These are phyloP conservation scores for Calliphora vicina DNA, from an alignment of 1,140 invertebrate species.

Conservation along the genomic window DNA sequence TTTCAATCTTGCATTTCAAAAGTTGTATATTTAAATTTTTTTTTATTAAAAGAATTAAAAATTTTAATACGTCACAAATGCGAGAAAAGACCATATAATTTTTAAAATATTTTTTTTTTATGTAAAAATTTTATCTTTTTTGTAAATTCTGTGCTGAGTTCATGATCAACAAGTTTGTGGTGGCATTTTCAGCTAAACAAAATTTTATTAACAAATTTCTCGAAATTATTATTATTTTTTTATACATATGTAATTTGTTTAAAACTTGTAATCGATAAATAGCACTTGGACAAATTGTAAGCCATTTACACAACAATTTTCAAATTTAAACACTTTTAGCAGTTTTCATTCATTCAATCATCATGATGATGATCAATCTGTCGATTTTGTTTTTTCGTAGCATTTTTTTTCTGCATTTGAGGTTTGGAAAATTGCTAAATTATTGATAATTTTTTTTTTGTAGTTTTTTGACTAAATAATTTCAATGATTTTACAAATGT, in stretches of 20 bases:
- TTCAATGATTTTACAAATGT: conserved; percentile 16
- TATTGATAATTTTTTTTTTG: conserved; percentile 16
- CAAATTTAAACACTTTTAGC: neutral
- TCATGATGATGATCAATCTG: neutral
- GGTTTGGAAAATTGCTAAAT: conserved; percentile 32
- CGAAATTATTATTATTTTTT: conserved; percentile 38
- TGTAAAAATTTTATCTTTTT: neutral
- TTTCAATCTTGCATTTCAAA: neutral
- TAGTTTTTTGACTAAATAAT: neutral
- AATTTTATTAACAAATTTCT: neutral
- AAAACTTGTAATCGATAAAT: neutral
- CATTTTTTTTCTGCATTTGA: neutral
- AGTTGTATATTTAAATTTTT: neutral
- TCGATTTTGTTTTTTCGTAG: too few relatives aligned
- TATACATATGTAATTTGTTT: conserved; percentile 28
- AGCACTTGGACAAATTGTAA: neutral
- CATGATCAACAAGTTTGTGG: conserved; percentile 9
- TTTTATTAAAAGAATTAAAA: neutral
- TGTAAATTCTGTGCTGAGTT: conserved; percentile 18
- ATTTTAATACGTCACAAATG: neutral
- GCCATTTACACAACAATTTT: neutral
- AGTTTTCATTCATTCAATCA: neutral
- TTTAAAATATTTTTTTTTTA: neutral
- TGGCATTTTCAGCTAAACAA: neutral
- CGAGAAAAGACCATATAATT: neutral